Conservation (phyloP, 1,140 invertebrate genomes). For the Nautilus pompilius region DNA sequence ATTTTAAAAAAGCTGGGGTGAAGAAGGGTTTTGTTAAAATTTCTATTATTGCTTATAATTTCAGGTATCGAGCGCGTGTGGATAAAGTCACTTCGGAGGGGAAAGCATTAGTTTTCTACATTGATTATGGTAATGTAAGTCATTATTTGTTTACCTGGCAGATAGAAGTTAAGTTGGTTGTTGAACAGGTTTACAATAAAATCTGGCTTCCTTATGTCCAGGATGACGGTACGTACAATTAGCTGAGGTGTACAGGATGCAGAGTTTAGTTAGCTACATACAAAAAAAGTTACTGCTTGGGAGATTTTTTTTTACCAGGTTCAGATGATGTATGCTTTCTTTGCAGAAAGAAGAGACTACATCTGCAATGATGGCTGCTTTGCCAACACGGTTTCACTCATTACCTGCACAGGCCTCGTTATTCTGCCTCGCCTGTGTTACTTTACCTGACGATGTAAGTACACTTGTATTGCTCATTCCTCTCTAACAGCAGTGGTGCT, state of each 20-base stretch:
- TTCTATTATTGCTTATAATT: constrained; percentile 12
- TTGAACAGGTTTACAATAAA: neutral
- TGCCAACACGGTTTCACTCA: constrained; percentile 69
- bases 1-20: neutral
- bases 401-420: constrained; percentile 82
- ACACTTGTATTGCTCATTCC: neutral
- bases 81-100: constrained; percentile 77
- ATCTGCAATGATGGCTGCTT: constrained; percentile 60
- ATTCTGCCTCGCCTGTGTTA: constrained; percentile 78
- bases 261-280: neutral
- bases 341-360: constrained; percentile 56
- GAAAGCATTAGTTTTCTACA: constrained; percentile 72
- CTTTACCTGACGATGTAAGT: constrained; percentile 77
- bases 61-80: constrained; percentile 81
- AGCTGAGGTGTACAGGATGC: neutral
- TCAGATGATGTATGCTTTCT: constrained; percentile 1
- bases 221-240: neutral
- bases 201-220: neutral
- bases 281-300: too few relatives aligned
- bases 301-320: too few relatives aligned
- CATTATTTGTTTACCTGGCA: constrained; percentile 43
- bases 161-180: neutral
- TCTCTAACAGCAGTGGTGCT: neutral
- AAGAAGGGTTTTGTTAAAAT: neutral
- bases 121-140: constrained; percentile 91